A percentile compares a stretch with the other conserved stretches of the same genome.
Evolutionary conservation across 2,797 vertebrate species (phyloP).

Genomic region (Malurus leucopterus): DNA sequence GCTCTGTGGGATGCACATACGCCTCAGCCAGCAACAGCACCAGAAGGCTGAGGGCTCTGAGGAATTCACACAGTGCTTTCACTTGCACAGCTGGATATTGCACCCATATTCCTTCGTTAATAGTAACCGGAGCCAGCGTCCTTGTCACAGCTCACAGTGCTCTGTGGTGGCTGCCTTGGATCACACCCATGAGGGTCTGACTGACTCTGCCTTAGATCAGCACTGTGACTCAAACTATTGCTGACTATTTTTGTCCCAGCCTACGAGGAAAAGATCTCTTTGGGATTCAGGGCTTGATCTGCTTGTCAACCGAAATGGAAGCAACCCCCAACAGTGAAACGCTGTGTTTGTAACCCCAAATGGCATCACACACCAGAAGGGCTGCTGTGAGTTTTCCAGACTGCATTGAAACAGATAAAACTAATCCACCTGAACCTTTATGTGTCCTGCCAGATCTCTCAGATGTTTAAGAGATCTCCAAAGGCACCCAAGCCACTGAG

Average conservation of each 20-base stretch:
- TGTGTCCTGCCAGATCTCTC: not conserved
- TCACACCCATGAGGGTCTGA: not conserved
- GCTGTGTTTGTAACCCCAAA: fast-evolving
- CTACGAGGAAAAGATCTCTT: not conserved
- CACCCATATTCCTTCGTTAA: not conserved
- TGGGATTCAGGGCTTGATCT: not conserved
- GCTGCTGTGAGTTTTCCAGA: not conserved
- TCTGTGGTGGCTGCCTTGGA: not conserved
- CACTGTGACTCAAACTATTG: not conserved
- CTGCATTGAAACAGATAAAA: not conserved
- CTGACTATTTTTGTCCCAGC: not conserved
- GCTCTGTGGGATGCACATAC: not conserved
- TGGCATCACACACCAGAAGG: not conserved
- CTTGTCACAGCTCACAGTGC: not conserved
- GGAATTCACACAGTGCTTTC: not conserved
- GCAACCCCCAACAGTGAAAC: not conserved
- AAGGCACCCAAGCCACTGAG: not conserved
- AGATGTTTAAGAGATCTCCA: not conserved
- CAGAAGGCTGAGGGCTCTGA: not conserved
- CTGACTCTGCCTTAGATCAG: not conserved
- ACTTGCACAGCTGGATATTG: not conserved
- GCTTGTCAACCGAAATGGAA: not conserved
- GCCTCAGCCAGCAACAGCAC: not conserved
- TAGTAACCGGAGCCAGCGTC: not conserved
- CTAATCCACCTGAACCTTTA: not conserved